phyloP scores from a whole-genome alignment of 1,140 invertebrate species.

The Drosophila kurseongensis region DNA sequence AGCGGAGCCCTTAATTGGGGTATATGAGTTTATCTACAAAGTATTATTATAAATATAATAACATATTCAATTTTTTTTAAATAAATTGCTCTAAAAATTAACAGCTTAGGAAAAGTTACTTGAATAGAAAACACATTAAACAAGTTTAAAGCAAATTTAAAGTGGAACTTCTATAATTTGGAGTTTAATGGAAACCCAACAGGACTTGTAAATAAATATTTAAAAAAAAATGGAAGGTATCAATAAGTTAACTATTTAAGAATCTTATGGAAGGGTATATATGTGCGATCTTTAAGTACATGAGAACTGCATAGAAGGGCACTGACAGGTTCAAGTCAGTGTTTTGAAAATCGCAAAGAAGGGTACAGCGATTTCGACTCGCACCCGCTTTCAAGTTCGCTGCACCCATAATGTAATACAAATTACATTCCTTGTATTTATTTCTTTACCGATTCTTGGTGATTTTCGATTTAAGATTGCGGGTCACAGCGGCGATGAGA shows the following conservation, averaged over 20 bases:
- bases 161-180: too few species aligned
- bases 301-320: background rate
- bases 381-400: conserved; percentile 3
- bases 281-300: background rate
- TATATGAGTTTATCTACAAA: background rate
- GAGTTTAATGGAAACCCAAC: too few species aligned
- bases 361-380: conserved; percentile 6
- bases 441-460: conserved; percentile 54
- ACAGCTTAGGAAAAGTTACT: too few species aligned
- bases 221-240: too few species aligned
- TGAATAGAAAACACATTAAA: too few species aligned
- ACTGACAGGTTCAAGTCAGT: background rate
- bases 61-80: too few species aligned
- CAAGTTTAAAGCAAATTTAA: too few species aligned
- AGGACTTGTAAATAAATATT: too few species aligned
- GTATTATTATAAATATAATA: too few species aligned
- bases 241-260: background rate
- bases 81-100: too few species aligned
- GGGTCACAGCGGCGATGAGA: conserved; percentile 5
- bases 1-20: conserved; percentile 2
- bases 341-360: background rate
- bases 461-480: conserved; percentile 63
- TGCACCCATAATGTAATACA: conserved; percentile 71
- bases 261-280: background rate
- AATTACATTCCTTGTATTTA: conserved; percentile 46